Conservation (phyloP, 2,888 invertebrate genomes). For the Sinopyrophorus schimmeli region DNA sequence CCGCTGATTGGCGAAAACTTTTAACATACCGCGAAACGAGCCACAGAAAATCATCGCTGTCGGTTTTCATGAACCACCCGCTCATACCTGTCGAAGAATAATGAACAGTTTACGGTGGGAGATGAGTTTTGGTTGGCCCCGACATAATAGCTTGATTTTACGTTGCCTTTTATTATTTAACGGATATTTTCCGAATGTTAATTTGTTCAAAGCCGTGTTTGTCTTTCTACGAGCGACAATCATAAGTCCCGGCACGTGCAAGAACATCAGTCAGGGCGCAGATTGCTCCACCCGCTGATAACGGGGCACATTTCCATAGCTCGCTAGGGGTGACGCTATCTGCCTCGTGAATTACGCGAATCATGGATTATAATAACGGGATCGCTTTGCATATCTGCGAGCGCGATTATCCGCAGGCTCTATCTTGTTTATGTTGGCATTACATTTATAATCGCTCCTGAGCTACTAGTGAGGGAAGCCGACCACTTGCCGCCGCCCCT, state of each 20-base stretch:
- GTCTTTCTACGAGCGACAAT: slow-evolving; percentile 41
- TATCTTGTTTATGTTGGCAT: slow-evolving; percentile 52
- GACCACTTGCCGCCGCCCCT: slow-evolving; percentile 35
- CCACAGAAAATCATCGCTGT: slow-evolving; percentile 27
- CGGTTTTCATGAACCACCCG: slow-evolving; percentile 25
- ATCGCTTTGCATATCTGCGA: slow-evolving; percentile 54
- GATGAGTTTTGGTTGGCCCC: slow-evolving; percentile 22
- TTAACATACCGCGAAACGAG: slow-evolving; percentile 30
- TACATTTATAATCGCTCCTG: slow-evolving; percentile 45
- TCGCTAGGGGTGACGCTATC: slow-evolving; percentile 39
- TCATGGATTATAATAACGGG: slow-evolving; percentile 56
- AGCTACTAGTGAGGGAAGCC: slow-evolving; percentile 39
- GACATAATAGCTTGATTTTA: slow-evolving; percentile 26
- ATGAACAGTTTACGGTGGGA: slow-evolving; percentile 27
- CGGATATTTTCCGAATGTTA: slow-evolving; percentile 31
- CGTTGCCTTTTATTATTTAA: slow-evolving; percentile 30
- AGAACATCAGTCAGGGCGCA: slow-evolving; percentile 37
- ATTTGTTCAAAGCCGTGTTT: slow-evolving; percentile 29
- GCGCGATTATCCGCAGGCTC: slow-evolving; percentile 51
- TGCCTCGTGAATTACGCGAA: slow-evolving; percentile 52
- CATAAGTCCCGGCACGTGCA: slow-evolving; percentile 50
- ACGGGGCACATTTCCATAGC: slow-evolving; percentile 35
- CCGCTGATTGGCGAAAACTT: slow-evolving; percentile 32
- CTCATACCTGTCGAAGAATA: slow-evolving; percentile 28
- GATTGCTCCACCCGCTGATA: slow-evolving; percentile 36